Evolutionary conservation across 2,113 vertebrate genomes (phyloP), one percentile per base, ranked within the genome.

Genomic region (Brienomyrus longianalis): DNA sequence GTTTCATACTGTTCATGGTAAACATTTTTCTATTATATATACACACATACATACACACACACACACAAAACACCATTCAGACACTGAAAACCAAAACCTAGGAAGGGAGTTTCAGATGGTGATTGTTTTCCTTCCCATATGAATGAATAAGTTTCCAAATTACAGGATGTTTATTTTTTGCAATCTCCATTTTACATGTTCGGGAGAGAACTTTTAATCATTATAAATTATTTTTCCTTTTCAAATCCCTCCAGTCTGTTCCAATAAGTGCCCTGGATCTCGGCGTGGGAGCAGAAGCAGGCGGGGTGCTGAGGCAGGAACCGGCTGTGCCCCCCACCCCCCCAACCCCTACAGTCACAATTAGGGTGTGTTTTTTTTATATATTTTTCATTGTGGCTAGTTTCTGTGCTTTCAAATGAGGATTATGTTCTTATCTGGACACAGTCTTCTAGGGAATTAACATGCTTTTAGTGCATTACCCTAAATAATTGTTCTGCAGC

Each of bases 221-320:
- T 74, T 15, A 11, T 86, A n/a, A n/a, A n/a, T 3, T 50, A 1
- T 39, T 51, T 35, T 88, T 39, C 54, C 15, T 59, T 45, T 56
- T 59, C 19, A 2, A 50, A 13, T 48, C 8, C 39, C 21, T 95
- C 51, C 91, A 98, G 97, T 97, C 98, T 83, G 94, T 98, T 88
- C 97, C 97, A 17, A 96, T 98, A 92, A 96, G 94, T 94, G 95
- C 97, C 0, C 96, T 98, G 96, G 98, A 97, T 91, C 95, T 96
- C 89, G 96, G 96, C 66, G 93, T 96, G 93, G 97, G 97, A 92
- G 92, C 94, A 87, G 97, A 98, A 92, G 66, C 94, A 0, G 89
- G 91, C 89, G 94, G 94, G 50, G 50, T 87, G 2, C 88, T 92
- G 88, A 92, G 93, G 88, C 74, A 91, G 56, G 94, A 95, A 77